A percentile compares a stretch with the other conserved stretches of the same genome.
These are phyloP conservation scores for Rhynchonycteris naso DNA, from an alignment of 2,797 vertebrate species.

Conservation along the genomic window DNA sequence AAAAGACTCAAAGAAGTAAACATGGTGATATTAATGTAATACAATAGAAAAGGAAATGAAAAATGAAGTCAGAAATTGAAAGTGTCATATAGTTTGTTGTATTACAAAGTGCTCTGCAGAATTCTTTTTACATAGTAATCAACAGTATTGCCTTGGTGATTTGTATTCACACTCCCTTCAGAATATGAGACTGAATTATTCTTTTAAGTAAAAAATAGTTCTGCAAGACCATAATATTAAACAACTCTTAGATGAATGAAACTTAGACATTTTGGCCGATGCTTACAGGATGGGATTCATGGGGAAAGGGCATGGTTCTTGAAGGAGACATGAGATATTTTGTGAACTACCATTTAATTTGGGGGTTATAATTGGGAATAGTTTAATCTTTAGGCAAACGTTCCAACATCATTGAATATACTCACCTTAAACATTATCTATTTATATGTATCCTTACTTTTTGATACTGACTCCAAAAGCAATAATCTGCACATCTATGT, in stretches of 20 bases:
- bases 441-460: background rate
- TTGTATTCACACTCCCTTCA: background rate
- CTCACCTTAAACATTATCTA: background rate
- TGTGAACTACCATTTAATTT: background rate
- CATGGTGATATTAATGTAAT: background rate
- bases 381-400: background rate
- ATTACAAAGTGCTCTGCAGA: background rate
- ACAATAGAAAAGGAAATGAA: background rate
- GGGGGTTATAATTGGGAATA: background rate
- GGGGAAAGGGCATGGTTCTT: background rate
- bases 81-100: background rate
- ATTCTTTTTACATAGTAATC: background rate
- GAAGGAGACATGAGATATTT: background rate
- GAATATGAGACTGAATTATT: background rate
- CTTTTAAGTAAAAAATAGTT: slow-evolving; percentile 13
- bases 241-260: background rate
- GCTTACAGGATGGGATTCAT: background rate
- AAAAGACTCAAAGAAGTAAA: slow-evolving; percentile 6
- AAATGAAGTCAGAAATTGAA: background rate
- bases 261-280: background rate
- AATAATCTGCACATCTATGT: background rate
- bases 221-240: background rate
- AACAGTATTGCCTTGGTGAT: background rate
- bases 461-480: background rate
- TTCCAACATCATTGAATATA: background rate